Conservation (phyloP, 2,797 vertebrate genomes). For the Labeo calbasu region DNA sequence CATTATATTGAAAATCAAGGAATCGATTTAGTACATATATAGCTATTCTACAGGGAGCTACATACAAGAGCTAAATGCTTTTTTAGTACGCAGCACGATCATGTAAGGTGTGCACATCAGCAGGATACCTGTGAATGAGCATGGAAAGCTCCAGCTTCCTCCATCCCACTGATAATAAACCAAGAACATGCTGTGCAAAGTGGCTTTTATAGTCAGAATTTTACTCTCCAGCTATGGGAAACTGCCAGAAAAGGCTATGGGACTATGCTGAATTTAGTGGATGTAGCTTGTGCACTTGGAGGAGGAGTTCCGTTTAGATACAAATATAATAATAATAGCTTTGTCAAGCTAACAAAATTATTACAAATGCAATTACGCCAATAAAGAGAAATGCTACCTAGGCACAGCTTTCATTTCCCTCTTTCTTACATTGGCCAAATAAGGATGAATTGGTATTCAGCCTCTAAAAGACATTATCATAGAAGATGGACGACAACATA, state of each 20-base stretch:
- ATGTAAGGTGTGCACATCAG: background rate
- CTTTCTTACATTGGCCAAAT: background rate
- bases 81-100: background rate
- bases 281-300: background rate
- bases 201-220: background rate
- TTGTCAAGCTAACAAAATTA: slow-evolving; percentile 15
- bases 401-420: background rate
- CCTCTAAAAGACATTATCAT: slow-evolving; percentile 65
- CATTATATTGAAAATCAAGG: background rate
- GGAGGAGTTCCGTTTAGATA: background rate
- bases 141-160: slow-evolving; percentile 2
- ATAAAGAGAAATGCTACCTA: slow-evolving; percentile 4
- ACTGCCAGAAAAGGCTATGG: background rate
- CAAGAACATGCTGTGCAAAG: background rate
- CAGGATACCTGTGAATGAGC: background rate
- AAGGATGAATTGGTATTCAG: slow-evolving; percentile 69
- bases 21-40: background rate
- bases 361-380: background rate
- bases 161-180: background rate
- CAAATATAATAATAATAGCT: background rate
- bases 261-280: background rate
- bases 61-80: slow-evolving; percentile 11
- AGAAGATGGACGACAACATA: slow-evolving; percentile 57
- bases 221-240: background rate
- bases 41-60: background rate